These are phyloP conservation scores for Barbus barbus DNA, from an alignment of 2,113 vertebrate genomes.

Conservation along the genomic window DNA sequence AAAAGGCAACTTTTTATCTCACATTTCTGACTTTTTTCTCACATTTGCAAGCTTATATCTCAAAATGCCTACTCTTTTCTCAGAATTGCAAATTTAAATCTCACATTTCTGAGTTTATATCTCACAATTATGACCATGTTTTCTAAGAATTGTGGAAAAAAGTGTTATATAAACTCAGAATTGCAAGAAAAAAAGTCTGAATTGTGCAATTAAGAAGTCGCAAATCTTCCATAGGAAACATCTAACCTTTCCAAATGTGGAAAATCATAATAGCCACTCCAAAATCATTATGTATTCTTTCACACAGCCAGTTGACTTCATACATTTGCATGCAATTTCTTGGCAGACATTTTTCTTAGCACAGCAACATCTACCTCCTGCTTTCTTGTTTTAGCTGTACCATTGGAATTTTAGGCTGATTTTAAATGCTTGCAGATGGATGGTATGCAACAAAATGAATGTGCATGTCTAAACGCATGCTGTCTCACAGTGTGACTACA, in stretches of 20 bases:
- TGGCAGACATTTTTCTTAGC: slow-evolving; percentile 4
- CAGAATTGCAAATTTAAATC: too few relatives aligned
- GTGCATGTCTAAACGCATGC: slow-evolving; percentile 20
- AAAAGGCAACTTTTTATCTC: too few relatives aligned
- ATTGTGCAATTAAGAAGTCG: too few relatives aligned
- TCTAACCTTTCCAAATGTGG: neutral
- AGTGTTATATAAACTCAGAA: too few relatives aligned
- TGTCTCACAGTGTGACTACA: slow-evolving; percentile 5
- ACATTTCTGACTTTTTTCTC: too few relatives aligned
- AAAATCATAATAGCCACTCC: neutral
- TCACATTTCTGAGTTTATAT: too few relatives aligned
- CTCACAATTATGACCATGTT: too few relatives aligned
- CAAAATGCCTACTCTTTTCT: too few relatives aligned
- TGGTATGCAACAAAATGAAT: slow-evolving; percentile 25
- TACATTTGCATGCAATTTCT: slow-evolving; percentile 1
- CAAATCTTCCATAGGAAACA: neutral
- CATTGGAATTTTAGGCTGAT: neutral
- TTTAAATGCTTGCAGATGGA: neutral
- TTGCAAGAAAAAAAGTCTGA: too few relatives aligned
- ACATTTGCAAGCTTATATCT: too few relatives aligned
- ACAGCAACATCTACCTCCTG: slow-evolving; percentile 9
- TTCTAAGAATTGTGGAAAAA: too few relatives aligned
- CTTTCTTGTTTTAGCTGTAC: neutral
- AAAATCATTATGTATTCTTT: slow-evolving; percentile 14
- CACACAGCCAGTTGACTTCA: neutral